Percentiles rank a stretch among this genome's conserved stretches.
These are phyloP conservation scores for Zaprionus africanus DNA, from an alignment of 1,140 invertebrate genomes.

Conservation along the genomic window DNA sequence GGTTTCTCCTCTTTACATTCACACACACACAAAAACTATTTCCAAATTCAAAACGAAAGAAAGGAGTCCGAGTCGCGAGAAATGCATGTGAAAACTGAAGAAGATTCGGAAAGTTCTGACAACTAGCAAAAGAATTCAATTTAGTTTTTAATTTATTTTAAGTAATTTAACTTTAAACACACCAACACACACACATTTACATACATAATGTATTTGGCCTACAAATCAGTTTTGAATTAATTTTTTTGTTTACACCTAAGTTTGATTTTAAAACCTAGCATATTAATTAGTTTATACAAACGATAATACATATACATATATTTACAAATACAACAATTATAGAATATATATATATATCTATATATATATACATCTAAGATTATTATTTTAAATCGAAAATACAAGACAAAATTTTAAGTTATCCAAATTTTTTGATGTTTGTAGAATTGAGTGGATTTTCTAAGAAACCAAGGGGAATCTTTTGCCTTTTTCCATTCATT, in stretches of 20 bases:
- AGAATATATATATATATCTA: constrained; percentile 18
- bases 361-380: constrained; percentile 18
- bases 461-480: background rate
- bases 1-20: constrained; percentile 20
- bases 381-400: constrained; percentile 12
- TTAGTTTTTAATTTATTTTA: constrained; percentile 42
- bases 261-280: constrained; percentile 36
- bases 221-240: constrained; percentile 39
- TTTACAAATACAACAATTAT: constrained; percentile 35
- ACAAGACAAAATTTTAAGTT: background rate
- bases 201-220: constrained; percentile 33
- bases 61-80: background rate
- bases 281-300: constrained; percentile 40
- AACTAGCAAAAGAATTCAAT: constrained; percentile 26
- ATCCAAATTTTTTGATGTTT: background rate
- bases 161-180: constrained; percentile 31
- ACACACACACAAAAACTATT: constrained; percentile 12
- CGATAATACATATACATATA: constrained; percentile 32
- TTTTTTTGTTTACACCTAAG: constrained; percentile 39
- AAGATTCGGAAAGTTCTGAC: constrained; percentile 12
- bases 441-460: background rate
- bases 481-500: no score
- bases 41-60: background rate
- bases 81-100: background rate
- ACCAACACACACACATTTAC: constrained; percentile 7